Evolutionary conservation across 2,888 invertebrate genomes (phyloP).

Genomic region (Aspidapion aeneum): DNA sequence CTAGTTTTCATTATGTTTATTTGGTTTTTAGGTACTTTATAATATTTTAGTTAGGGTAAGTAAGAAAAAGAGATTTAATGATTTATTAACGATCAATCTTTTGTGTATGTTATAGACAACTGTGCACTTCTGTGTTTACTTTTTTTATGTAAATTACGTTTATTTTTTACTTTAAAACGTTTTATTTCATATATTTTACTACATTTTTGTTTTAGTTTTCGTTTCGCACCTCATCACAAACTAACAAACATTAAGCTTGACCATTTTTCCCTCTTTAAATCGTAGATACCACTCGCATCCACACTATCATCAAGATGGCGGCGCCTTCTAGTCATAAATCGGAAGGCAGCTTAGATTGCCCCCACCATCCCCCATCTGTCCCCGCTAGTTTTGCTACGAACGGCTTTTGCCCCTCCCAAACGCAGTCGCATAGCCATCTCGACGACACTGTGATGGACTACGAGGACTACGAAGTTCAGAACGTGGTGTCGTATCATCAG

Average conservation of each 20-base stretch:
- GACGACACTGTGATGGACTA: conserved; percentile 36
- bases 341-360: conserved; percentile 54
- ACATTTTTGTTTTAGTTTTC: too few relatives aligned
- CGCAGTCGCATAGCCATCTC: conserved; percentile 42
- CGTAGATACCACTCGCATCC: conserved; percentile 38
- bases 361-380: conserved; percentile 15
- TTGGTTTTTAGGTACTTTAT: too few relatives aligned
- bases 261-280: conserved; percentile 35
- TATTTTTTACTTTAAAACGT: too few relatives aligned
- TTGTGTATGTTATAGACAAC: too few relatives aligned
- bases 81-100: too few relatives aligned
- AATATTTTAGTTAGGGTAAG: too few relatives aligned
- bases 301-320: conserved; percentile 49
- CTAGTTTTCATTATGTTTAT: too few relatives aligned
- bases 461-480: conserved; percentile 32
- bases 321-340: conserved; percentile 56
- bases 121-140: too few relatives aligned
- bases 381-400: conserved; percentile 36
- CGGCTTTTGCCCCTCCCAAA: conserved; percentile 43
- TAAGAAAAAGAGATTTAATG: too few relatives aligned
- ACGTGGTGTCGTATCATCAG: conserved; percentile 38
- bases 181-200: too few relatives aligned
- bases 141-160: too few relatives aligned
- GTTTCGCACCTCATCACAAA: too few relatives aligned
- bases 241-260: not conserved